Percentiles rank a stretch among this genome's conserved stretches.
phyloP scores from a whole-genome alignment of 2,113 vertebrate species.

The Rhynchomys soricoides region DNA sequence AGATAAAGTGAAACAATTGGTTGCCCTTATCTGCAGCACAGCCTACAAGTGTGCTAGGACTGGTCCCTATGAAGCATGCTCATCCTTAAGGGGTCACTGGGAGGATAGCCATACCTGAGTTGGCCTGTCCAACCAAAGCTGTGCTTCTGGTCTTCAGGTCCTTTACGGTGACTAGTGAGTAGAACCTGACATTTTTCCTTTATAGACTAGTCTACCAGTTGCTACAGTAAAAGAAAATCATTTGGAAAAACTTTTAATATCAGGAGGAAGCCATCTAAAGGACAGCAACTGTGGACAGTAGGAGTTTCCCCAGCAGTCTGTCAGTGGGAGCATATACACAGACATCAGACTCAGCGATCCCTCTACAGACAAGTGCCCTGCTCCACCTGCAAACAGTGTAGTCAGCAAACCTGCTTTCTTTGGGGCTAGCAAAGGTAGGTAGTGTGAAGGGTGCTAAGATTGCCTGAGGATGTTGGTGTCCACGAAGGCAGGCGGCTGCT shows the following conservation, averaged over 20 bases:
- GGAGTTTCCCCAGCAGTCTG: neutral
- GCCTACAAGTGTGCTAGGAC: neutral
- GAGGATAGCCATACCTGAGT: neutral
- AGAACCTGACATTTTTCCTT: slow-evolving; percentile 2
- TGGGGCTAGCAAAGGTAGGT: neutral
- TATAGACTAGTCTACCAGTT: neutral
- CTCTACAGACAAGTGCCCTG: neutral
- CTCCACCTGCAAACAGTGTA: slow-evolving; percentile 1
- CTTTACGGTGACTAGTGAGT: neutral
- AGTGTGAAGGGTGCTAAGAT: neutral
- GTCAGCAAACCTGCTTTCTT: slow-evolving; percentile 4
- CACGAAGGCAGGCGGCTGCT: neutral
- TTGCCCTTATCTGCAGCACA: neutral
- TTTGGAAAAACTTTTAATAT: slow-evolving; percentile 34
- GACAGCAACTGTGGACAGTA: neutral
- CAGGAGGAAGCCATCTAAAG: neutral
- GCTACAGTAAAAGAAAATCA: neutral
- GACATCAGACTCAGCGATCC: neutral
- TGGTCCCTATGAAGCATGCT: neutral
- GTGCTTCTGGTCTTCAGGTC: neutral
- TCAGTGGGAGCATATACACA: neutral
- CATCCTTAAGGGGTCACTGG: neutral
- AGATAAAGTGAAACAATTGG: neutral
- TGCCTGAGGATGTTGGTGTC: neutral
- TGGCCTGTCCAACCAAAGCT: neutral